Evolutionary conservation across 2,888 invertebrate genomes (phyloP).

Genomic region (Empis stercorea): DNA sequence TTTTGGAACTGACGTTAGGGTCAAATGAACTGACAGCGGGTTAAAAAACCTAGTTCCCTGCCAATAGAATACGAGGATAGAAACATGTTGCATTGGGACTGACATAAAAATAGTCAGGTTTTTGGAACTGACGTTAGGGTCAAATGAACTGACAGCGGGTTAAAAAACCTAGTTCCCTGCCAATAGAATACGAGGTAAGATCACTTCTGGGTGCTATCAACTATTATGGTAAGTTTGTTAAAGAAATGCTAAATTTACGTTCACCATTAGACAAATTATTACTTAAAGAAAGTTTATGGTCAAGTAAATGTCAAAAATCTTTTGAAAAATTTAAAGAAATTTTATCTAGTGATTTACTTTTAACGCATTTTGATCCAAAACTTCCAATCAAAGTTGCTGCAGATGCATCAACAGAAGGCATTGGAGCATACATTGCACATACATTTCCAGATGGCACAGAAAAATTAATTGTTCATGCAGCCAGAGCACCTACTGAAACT

Average conservation of each 20-base stretch:
- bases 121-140: too few species aligned
- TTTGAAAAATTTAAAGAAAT: constrained; percentile 2
- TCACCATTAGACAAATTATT: constrained; percentile 3
- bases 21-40: too few species aligned
- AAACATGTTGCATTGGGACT: too few species aligned
- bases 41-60: too few species aligned
- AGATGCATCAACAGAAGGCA: constrained; percentile 7
- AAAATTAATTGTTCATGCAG: constrained; percentile 20
- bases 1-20: too few species aligned
- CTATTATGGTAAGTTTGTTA: not conserved
- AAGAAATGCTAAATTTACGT: not conserved
- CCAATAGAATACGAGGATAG: too few species aligned
- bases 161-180: too few species aligned
- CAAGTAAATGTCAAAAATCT: constrained; percentile 2
- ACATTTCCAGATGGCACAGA: constrained; percentile 17
- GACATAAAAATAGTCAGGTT: too few species aligned
- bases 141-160: too few species aligned
- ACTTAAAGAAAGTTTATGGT: constrained; percentile 1
- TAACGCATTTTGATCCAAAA: constrained; percentile 8
- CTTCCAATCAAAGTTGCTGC: constrained; percentile 7
- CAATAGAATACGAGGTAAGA: too few species aligned
- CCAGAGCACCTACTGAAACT: constrained; percentile 17
- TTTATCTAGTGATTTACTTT: not conserved
- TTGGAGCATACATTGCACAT: constrained; percentile 5
- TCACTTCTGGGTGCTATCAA: constrained; percentile 1